Evolutionary conservation across 2,113 vertebrate genomes (phyloP).

Genomic region (Ptyas mucosa): DNA sequence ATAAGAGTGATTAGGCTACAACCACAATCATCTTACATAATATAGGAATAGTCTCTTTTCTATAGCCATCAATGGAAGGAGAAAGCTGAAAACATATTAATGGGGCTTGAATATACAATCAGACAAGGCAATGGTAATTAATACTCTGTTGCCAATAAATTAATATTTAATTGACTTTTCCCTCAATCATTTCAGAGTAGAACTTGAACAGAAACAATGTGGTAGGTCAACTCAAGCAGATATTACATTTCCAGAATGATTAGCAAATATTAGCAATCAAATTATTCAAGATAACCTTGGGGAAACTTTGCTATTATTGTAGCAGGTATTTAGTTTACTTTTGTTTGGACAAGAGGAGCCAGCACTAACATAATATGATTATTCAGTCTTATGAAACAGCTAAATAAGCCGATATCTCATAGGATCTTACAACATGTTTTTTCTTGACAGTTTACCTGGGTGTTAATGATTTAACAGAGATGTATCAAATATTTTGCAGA

Average conservation of each 20-base stretch:
- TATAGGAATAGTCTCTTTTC: background rate
- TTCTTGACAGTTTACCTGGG: background rate
- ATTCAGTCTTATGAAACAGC: background rate
- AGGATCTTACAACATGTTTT: background rate
- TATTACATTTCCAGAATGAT: background rate
- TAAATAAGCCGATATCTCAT: background rate
- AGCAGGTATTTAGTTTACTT: background rate
- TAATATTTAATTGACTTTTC: constrained; percentile 41
- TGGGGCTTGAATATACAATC: constrained; percentile 19
- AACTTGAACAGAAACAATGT: background rate
- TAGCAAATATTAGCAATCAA: background rate
- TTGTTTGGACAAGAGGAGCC: background rate
- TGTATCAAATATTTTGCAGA: background rate
- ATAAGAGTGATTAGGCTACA: background rate
- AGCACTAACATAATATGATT: background rate
- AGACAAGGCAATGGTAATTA: constrained; percentile 29
- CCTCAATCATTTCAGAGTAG: constrained; percentile 29
- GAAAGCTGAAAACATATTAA: constrained; percentile 20
- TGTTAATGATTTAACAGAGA: background rate
- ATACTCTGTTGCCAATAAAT: background rate
- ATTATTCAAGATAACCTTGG: background rate
- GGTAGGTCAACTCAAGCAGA: background rate
- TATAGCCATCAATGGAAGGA: background rate
- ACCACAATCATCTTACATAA: background rate
- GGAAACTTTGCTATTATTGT: background rate